phyloP scores from a whole-genome alignment of 2,888 invertebrate species.

The Reticulitermes lucifugus region DNA sequence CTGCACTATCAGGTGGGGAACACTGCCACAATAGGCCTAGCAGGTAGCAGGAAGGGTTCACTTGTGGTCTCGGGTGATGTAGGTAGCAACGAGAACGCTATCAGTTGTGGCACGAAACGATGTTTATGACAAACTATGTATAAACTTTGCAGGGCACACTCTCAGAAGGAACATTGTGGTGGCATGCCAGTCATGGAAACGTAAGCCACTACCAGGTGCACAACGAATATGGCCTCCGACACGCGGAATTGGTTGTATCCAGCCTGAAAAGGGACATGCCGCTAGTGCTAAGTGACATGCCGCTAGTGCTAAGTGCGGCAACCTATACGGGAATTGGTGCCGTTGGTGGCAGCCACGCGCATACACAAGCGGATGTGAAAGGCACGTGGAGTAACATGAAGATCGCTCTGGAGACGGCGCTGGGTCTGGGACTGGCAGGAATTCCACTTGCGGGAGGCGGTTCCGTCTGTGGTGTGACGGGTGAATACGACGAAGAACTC shows the following conservation, averaged over 20 bases:
- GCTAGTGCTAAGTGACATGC: constrained; percentile 57
- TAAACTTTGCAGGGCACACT: constrained; percentile 60
- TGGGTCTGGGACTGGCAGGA: constrained; percentile 62
- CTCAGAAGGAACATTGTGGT: constrained; percentile 65
- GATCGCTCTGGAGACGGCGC: constrained; percentile 65
- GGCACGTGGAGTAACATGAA: constrained; percentile 72
- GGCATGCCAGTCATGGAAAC: constrained; percentile 63
- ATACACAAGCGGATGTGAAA: constrained; percentile 62
- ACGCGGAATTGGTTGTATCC: constrained; percentile 56
- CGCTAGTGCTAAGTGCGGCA: constrained; percentile 60
- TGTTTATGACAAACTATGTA: no score
- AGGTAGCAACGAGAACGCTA: no score
- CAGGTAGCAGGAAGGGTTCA: no score
- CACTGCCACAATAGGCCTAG: no score
- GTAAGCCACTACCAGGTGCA: constrained; percentile 65
- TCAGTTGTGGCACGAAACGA: no score
- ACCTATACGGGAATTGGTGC: constrained; percentile 60
- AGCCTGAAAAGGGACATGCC: constrained; percentile 20
- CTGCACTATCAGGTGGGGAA: no score
- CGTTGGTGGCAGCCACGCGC: constrained; percentile 56
- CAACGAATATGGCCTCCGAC: constrained; percentile 70
- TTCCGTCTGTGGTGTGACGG: constrained; percentile 69
- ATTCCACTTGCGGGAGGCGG: constrained; percentile 65
- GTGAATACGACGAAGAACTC: constrained; percentile 64
- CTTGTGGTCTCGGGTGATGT: no score